Evolutionary conservation across 1,140 invertebrate genomes (phyloP).

Genomic region (Pectinophora gossypiella): DNA sequence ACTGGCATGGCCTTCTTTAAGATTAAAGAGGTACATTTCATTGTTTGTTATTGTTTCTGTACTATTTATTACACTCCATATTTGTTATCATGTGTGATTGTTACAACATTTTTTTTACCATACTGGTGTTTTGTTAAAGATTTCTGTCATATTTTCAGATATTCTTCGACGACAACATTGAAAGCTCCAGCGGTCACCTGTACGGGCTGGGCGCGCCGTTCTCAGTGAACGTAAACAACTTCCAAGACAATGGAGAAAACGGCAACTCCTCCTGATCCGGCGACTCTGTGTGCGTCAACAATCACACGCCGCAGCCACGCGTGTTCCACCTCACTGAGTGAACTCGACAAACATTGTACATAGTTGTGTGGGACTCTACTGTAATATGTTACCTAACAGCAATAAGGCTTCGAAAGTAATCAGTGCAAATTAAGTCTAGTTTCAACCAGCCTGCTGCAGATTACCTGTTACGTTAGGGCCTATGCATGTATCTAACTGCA

Average conservation of each 20-base stretch:
- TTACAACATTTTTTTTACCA: too few species aligned
- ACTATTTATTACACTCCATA: too few species aligned
- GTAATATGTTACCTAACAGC: too few species aligned
- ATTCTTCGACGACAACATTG: conserved; percentile 98
- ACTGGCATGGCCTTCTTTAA: conserved; percentile 99
- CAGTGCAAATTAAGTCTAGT: neutral
- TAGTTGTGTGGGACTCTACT: too few species aligned
- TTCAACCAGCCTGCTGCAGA: neutral
- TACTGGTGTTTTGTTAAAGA: neutral
- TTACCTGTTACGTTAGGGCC: neutral
- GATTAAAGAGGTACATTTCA: conserved; percentile 97
- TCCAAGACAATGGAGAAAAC: conserved; percentile 85
- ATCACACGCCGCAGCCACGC: neutral
- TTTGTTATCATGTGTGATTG: too few species aligned
- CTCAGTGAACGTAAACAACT: conserved; percentile 88
- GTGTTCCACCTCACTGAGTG: neutral
- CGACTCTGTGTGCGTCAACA: conserved; percentile 9
- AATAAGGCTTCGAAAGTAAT: neutral
- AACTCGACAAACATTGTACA: neutral
- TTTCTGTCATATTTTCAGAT: conserved; percentile 81
- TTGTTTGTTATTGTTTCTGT: too few species aligned
- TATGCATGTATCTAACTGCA: neutral
- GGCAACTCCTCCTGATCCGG: conserved; percentile 80
- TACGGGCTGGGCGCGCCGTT: conserved; percentile 95
- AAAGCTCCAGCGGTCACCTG: conserved; percentile 95